Conservation (phyloP, 2,797 vertebrate genomes). For the Chelon auratus region DNA sequence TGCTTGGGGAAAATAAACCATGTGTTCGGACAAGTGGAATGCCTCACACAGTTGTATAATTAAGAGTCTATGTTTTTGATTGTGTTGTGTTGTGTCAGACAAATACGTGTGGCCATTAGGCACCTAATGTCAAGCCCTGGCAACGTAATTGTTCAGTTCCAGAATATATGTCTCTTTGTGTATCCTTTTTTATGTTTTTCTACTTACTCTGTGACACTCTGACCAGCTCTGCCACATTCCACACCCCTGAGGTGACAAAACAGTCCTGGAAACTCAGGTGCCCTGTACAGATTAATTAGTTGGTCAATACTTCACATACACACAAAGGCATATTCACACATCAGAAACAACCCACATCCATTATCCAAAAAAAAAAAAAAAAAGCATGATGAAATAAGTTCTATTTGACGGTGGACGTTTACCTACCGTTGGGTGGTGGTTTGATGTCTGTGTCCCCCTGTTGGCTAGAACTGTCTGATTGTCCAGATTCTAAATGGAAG, state of each 20-base stretch:
- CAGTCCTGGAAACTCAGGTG: constrained; percentile 96
- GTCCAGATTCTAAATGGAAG: constrained; percentile 87
- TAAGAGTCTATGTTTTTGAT: too few species aligned
- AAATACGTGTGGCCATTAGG: too few species aligned
- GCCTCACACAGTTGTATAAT: too few species aligned
- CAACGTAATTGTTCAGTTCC: background rate
- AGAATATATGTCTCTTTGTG: background rate
- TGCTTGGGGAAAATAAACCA: too few species aligned
- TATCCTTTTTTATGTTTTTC: background rate
- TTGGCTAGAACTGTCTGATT: constrained; percentile 96
- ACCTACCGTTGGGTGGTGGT: constrained; percentile 92
- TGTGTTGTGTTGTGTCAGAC: too few species aligned
- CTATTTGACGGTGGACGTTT: constrained; percentile 50
- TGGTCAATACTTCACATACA: constrained; percentile 2
- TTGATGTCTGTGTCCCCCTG: constrained; percentile 96
- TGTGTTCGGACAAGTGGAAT: too few species aligned
- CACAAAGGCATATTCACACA: constrained; percentile 13
- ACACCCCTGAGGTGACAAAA: constrained; percentile 95
- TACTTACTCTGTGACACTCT: constrained; percentile 95
- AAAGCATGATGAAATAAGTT: constrained; percentile 66
- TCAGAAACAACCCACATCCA: background rate
- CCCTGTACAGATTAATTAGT: constrained; percentile 74
- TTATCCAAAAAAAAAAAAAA: constrained; percentile 5
- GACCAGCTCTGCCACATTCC: constrained; percentile 93
- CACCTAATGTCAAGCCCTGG: too few species aligned